Evolutionary conservation across 2,113 vertebrate species (phyloP).

Genomic region (Pteropus alecto): DNA sequence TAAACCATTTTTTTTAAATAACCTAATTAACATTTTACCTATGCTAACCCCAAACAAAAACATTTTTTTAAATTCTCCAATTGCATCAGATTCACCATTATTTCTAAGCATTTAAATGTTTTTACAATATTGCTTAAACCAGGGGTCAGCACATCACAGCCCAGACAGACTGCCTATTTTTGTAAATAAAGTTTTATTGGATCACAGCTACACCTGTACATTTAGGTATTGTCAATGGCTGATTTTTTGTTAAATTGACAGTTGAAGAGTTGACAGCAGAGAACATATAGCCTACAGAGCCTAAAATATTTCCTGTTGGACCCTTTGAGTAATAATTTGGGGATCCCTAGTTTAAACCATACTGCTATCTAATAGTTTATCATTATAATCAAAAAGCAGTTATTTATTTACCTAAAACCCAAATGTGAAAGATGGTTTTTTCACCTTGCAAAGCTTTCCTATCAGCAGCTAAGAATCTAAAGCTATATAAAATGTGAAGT

Average conservation of each 20-base stretch:
- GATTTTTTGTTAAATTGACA: not conserved
- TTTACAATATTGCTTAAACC: not conserved
- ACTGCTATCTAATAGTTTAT: not conserved
- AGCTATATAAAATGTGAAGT: not conserved
- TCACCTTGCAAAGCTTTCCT: not conserved
- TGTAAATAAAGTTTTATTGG: not conserved
- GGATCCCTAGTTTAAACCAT: not conserved
- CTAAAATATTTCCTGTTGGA: not conserved
- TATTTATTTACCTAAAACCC: slow-evolving; percentile 3
- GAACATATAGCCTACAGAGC: not conserved
- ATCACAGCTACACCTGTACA: not conserved
- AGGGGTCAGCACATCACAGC: not conserved
- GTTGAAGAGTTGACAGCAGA: not conserved
- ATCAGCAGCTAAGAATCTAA: not conserved
- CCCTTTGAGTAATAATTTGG: not conserved
- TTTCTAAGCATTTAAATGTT: not conserved
- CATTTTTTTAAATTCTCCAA: not conserved
- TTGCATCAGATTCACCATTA: not conserved
- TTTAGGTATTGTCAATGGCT: not conserved
- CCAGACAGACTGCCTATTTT: not conserved
- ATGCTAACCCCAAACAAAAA: not conserved
- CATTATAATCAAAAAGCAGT: not conserved
- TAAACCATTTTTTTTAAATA: not conserved
- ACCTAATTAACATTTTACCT: not conserved
- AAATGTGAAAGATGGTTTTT: not conserved